Percentiles rank a stretch among this genome's conserved stretches.
Conservation (phyloP, 2,888 invertebrate species). For the Flexamia atlantica region DNA sequence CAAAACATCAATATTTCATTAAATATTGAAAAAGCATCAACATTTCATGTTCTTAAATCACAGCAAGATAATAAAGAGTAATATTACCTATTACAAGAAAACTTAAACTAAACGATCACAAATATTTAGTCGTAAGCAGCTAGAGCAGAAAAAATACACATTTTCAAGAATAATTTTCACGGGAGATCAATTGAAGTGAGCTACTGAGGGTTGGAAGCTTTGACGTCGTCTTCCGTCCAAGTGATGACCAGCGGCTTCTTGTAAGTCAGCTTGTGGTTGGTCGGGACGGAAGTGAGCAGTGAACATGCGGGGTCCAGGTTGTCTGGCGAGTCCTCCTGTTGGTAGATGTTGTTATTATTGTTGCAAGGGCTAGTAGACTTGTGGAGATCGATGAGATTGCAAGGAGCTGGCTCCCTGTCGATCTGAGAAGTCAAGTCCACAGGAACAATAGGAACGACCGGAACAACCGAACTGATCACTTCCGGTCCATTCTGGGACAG, state of each 20-base stretch:
- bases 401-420: conserved; percentile 41
- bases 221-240: conserved; percentile 54
- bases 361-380: conserved; percentile 66
- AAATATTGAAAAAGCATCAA: conserved; percentile 8
- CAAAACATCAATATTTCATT: conserved; percentile 7
- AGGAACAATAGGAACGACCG: conserved; percentile 29
- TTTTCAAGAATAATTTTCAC: conserved; percentile 32
- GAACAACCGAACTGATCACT: too few relatives aligned
- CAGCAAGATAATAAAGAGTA: conserved; percentile 23
- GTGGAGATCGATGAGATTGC: conserved; percentile 65
- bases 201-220: conserved; percentile 36
- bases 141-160: conserved; percentile 45
- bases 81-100: background rate
- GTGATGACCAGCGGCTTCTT: conserved; percentile 59
- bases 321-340: conserved; percentile 25
- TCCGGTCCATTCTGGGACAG: conserved; percentile 50
- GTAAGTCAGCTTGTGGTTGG: conserved; percentile 53
- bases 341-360: conserved; percentile 55
- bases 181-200: conserved; percentile 30
- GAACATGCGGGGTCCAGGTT: conserved; percentile 39
- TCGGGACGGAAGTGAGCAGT: conserved; percentile 40
- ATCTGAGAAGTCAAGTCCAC: conserved; percentile 7
- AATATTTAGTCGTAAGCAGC: conserved; percentile 12
- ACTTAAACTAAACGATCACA: conserved; percentile 37
- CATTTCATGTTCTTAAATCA: conserved; percentile 13